phyloP scores from a whole-genome alignment of 1,140 invertebrate genomes.

The Halyomorpha halys region DNA sequence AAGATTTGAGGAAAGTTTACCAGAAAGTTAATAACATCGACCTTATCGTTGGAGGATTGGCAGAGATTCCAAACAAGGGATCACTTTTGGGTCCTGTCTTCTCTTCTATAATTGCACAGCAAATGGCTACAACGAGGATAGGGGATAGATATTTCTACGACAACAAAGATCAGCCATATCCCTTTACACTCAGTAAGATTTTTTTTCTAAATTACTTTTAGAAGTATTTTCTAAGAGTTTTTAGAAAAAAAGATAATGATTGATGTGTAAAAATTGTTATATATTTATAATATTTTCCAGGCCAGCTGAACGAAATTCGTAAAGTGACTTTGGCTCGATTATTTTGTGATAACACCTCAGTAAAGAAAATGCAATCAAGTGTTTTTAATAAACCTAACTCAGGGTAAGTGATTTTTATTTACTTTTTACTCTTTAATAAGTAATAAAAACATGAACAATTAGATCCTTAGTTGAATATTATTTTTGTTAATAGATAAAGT shows the following conservation, averaged over 20 bases:
- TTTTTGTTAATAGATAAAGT: too few species aligned
- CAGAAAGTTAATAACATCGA: constrained; percentile 74
- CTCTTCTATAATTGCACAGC: constrained; percentile 75
- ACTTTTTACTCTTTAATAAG: neutral
- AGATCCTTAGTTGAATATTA: too few species aligned
- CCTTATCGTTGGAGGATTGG: constrained; percentile 71
- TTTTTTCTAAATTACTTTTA: too few species aligned
- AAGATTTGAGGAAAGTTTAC: constrained; percentile 7
- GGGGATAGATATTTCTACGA: constrained; percentile 87
- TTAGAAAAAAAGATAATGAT: too few species aligned
- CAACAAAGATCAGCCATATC: constrained; percentile 47
- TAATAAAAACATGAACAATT: too few species aligned
- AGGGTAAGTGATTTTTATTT: neutral
- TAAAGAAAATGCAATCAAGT: constrained; percentile 7
- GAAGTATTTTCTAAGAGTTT: too few species aligned
- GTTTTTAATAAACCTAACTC: constrained; percentile 2
- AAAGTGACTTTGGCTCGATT: constrained; percentile 75
- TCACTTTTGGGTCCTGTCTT: constrained; percentile 73
- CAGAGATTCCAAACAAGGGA: constrained; percentile 56
- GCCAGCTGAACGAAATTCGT: constrained; percentile 82
- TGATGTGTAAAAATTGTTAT: neutral
- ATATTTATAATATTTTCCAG: constrained; percentile 38
- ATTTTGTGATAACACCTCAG: constrained; percentile 81
- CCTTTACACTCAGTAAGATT: constrained; percentile 54
- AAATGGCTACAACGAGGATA: constrained; percentile 65